phyloP scores from a whole-genome alignment of 2,113 vertebrate genomes.

The Tyto alba region DNA sequence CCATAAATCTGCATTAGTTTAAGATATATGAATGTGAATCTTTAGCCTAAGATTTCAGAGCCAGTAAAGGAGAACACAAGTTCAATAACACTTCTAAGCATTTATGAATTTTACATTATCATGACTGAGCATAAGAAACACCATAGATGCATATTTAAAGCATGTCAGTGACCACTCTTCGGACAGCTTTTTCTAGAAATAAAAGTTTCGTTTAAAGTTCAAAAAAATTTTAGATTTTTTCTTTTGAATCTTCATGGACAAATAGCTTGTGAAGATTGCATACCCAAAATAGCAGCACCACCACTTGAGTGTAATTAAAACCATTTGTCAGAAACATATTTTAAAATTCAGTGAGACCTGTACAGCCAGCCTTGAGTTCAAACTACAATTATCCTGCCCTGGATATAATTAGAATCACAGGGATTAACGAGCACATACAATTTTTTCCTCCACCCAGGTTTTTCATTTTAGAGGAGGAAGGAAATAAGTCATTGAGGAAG shows the following conservation, averaged over 20 bases:
- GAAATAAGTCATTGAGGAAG: not conserved
- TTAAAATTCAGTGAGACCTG: slow-evolving; percentile 37
- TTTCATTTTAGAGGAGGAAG: slow-evolving; percentile 9
- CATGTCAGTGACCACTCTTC: not conserved
- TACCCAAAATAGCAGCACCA: not conserved
- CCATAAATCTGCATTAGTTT: slow-evolving; percentile 64
- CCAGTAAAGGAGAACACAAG: slow-evolving; percentile 14
- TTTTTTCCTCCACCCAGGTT: not conserved
- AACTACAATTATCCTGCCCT: slow-evolving; percentile 31
- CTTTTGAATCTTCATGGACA: not conserved
- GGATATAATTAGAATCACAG: slow-evolving; percentile 21
- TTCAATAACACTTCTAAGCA: not conserved
- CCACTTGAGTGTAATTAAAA: slow-evolving; percentile 43
- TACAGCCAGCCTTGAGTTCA: slow-evolving; percentile 17
- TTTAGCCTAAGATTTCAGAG: slow-evolving; percentile 39
- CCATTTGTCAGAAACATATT: slow-evolving; percentile 43
- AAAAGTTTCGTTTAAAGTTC: not conserved
- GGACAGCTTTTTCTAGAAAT: not conserved
- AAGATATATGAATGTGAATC: slow-evolving; percentile 58
- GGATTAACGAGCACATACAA: slow-evolving; percentile 10
- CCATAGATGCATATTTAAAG: not conserved
- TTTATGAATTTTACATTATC: not conserved
- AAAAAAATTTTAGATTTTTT: not conserved
- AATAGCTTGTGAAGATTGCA: slow-evolving; percentile 8
- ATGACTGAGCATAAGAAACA: not conserved